phyloP scores from a whole-genome alignment of 2,888 invertebrate species.

The Glyphotaelius pellucidus region DNA sequence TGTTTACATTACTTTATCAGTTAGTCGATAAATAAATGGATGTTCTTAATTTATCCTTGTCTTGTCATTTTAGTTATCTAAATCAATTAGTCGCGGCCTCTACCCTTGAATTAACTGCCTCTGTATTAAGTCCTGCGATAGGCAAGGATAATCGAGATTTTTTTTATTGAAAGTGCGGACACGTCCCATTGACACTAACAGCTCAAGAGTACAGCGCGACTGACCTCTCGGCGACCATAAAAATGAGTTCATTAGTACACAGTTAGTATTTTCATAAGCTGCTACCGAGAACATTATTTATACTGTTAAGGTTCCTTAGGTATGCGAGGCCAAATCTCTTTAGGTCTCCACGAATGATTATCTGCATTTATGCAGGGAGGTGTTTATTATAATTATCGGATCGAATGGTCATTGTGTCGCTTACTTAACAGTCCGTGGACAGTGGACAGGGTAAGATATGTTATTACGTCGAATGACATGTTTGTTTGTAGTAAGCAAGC shows the following conservation, averaged over 20 bases:
- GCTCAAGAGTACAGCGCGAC: background rate
- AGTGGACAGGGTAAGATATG: background rate
- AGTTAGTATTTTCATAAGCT: background rate
- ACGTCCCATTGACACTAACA: background rate
- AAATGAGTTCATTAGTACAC: background rate
- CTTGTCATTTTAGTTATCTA: background rate
- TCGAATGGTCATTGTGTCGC: background rate
- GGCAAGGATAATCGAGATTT: slow-evolving; percentile 17
- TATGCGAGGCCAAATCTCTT: background rate
- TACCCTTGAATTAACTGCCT: slow-evolving; percentile 12
- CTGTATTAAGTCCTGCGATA: background rate
- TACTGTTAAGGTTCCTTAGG: background rate
- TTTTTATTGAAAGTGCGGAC: slow-evolving; percentile 4
- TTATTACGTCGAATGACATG: background rate
- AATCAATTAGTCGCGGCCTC: background rate
- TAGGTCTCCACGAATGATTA: background rate
- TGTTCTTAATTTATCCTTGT: background rate
- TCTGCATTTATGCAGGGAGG: background rate
- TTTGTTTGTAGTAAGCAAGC: background rate
- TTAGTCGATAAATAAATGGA: background rate
- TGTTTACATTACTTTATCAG: background rate
- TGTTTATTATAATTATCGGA: background rate
- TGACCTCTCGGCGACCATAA: background rate
- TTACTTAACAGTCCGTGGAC: slow-evolving; percentile 2
- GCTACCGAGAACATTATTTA: background rate